phyloP scores from a whole-genome alignment of 2,113 vertebrate species.

The Pseudopodoces humilis region DNA sequence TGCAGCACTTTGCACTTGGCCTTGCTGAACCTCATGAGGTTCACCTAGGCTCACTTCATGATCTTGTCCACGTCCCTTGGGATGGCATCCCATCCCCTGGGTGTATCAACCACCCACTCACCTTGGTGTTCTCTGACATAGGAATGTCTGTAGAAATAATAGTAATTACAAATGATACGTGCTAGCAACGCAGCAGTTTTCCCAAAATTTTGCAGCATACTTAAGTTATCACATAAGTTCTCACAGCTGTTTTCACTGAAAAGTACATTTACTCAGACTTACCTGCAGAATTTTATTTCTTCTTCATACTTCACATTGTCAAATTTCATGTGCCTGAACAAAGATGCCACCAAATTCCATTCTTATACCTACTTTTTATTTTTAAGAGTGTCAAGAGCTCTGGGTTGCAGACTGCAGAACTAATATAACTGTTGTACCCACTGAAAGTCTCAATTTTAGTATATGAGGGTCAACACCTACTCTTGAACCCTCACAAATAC shows the following conservation, averaged over 20 bases:
- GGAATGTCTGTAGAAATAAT: neutral
- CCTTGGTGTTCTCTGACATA: neutral
- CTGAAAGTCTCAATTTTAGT: neutral
- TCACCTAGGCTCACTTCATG: neutral
- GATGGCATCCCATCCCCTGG: neutral
- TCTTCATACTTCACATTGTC: neutral
- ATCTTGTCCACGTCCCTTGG: rapidly evolving
- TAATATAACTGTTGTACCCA: neutral
- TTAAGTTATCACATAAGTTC: neutral
- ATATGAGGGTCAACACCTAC: neutral
- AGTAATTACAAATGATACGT: neutral
- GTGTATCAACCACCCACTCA: neutral
- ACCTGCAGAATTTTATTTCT: neutral
- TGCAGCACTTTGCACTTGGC: neutral
- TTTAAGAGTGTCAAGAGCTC: neutral
- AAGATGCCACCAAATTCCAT: neutral
- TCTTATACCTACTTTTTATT: neutral
- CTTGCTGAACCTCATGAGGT: neutral
- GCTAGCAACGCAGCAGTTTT: neutral
- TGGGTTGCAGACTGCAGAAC: neutral
- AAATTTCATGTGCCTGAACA: neutral
- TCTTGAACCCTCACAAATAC: neutral
- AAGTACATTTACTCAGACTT: neutral
- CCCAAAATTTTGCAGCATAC: neutral
- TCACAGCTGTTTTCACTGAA: rapidly evolving